Conservation (phyloP, 2,797 vertebrate genomes). For the Rousettus madagascariensis region DNA sequence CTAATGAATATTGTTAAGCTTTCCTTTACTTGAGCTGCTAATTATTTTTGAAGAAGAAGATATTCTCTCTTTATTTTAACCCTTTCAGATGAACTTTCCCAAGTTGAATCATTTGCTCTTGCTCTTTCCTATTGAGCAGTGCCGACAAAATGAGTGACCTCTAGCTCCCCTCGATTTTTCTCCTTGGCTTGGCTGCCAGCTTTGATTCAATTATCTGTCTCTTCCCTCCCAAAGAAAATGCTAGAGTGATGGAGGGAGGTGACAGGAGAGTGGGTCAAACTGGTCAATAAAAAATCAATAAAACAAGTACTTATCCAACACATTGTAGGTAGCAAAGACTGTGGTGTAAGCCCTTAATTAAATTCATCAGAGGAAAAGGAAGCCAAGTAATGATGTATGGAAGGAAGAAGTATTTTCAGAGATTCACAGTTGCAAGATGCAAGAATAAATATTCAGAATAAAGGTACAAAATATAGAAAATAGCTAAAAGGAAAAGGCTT, state of each 20-base stretch:
- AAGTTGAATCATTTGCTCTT: neutral
- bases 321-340: neutral
- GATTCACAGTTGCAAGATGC: neutral
- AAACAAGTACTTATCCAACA: neutral
- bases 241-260: neutral
- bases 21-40: neutral
- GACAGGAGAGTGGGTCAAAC: neutral
- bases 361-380: neutral
- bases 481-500: neutral
- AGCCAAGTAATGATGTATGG: neutral
- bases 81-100: neutral
- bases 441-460: constrained; percentile 4
- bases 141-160: fast-evolving
- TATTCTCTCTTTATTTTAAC: neutral
- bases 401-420: neutral
- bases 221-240: constrained; percentile 7
- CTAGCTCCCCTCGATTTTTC: neutral
- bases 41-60: neutral
- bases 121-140: neutral
- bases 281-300: neutral
- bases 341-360: neutral
- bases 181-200: neutral
- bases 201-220: constrained; percentile 5
- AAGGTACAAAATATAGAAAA: neutral
- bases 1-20: neutral